These are phyloP conservation scores for Strix uralensis DNA, from an alignment of 2,113 vertebrate genomes.

Conservation along the genomic window DNA sequence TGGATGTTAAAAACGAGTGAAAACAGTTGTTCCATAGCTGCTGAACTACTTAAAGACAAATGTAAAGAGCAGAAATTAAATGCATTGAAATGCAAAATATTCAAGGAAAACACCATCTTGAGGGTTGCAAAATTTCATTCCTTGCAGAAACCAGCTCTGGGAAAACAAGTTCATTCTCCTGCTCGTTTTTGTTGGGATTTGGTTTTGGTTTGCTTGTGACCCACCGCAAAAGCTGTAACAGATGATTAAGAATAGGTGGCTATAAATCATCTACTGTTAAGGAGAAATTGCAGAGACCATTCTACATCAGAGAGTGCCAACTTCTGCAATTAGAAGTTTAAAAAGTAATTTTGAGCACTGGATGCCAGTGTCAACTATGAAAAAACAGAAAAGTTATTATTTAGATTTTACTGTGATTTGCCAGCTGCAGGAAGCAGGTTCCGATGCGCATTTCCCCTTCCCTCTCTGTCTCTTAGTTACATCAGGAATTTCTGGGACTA, in stretches of 20 bases:
- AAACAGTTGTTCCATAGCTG: neutral
- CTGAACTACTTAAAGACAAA: neutral
- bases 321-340: neutral
- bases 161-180: neutral
- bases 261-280: neutral
- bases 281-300: neutral
- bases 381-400: neutral
- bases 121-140: neutral
- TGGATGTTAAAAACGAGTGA: neutral
- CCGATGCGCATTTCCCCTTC: conserved; percentile 7
- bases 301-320: neutral
- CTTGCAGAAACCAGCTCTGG: neutral
- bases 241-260: neutral
- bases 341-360: neutral
- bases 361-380: neutral
- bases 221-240: neutral
- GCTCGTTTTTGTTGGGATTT: neutral
- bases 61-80: neutral
- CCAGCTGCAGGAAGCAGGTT: conserved; percentile 37
- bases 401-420: neutral
- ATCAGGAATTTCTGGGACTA: conserved; percentile 71
- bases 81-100: neutral
- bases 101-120: neutral
- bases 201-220: neutral
- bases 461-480: conserved; percentile 74